These are phyloP conservation scores for Notarius lentiginosus DNA, from an alignment of 2,113 vertebrate species.

Conservation along the genomic window DNA sequence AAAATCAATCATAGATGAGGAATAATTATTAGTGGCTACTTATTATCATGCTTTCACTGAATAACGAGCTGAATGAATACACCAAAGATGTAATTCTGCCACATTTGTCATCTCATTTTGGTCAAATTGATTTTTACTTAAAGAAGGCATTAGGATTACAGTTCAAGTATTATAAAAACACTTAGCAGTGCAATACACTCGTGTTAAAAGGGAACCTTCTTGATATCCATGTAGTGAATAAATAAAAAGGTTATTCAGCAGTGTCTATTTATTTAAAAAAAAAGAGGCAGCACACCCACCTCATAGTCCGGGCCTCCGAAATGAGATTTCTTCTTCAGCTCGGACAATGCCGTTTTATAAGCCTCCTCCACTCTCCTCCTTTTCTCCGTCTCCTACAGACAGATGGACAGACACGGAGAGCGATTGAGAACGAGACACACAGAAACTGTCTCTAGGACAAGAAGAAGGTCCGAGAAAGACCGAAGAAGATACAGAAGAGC, in stretches of 20 bases:
- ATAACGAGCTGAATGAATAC: not conserved
- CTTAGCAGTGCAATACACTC: not conserved
- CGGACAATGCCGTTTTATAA: conserved; percentile 85
- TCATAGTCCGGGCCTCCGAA: conserved; percentile 98
- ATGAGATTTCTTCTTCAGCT: conserved; percentile 97
- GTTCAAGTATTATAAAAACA: not conserved
- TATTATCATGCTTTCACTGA: not conserved
- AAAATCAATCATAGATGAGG: too few relatives aligned
- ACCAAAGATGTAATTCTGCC: not conserved
- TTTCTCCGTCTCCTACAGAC: conserved; percentile 85
- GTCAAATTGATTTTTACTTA: not conserved
- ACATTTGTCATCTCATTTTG: not conserved
- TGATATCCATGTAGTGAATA: not conserved
- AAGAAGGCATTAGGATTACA: not conserved
- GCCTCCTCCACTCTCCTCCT: conserved; percentile 88
- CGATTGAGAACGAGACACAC: not conserved
- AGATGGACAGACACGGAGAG: not conserved
- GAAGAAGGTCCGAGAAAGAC: not conserved
- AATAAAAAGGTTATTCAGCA: not conserved
- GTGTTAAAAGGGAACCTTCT: not conserved
- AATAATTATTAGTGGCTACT: not conserved
- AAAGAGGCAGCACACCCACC: conserved; percentile 64
- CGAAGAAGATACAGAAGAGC: not conserved
- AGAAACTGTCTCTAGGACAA: too few relatives aligned
- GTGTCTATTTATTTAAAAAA: not conserved